Conservation (phyloP, 1,140 invertebrate genomes). For the Anoplophora glabripennis region DNA sequence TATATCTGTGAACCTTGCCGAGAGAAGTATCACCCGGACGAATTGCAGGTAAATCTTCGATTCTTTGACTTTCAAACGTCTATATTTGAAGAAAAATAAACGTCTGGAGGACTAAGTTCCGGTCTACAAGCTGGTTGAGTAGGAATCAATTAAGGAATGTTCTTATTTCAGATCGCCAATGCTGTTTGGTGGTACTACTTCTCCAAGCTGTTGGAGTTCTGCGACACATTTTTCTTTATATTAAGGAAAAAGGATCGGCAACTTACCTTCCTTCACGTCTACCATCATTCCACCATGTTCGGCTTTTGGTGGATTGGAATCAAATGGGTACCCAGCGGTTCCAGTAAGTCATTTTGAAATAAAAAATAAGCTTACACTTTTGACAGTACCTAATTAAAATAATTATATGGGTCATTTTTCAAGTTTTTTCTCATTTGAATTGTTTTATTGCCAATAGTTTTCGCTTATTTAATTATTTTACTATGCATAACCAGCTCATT, state of each 20-base stretch:
- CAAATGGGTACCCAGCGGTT: slow-evolving; percentile 94
- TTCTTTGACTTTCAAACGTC: too few relatives aligned
- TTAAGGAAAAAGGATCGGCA: slow-evolving; percentile 84
- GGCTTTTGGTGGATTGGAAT: slow-evolving; percentile 93
- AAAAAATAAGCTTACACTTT: not conserved
- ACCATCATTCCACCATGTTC: slow-evolving; percentile 92
- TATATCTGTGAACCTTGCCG: slow-evolving; percentile 87
- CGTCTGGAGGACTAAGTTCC: too few relatives aligned
- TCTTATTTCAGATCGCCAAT: slow-evolving; percentile 71
- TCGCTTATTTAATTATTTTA: too few relatives aligned
- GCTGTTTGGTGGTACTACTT: slow-evolving; percentile 97
- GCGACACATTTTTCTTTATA: slow-evolving; percentile 91
- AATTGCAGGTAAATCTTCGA: slow-evolving; percentile 81
- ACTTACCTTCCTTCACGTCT: slow-evolving; percentile 86
- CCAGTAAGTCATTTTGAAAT: slow-evolving; percentile 63
- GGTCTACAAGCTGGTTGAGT: too few relatives aligned
- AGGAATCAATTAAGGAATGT: too few relatives aligned
- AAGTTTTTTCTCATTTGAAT: too few relatives aligned
- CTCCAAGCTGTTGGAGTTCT: slow-evolving; percentile 90
- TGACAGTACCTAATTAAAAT: slow-evolving; percentile 5
- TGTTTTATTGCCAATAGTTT: too few relatives aligned
- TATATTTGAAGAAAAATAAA: too few relatives aligned
- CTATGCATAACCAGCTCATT: too few relatives aligned
- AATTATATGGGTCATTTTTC: too few relatives aligned
- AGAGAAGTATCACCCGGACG: slow-evolving; percentile 76